Conservation (phyloP, 2,113 vertebrate species). For the Regulus satrapa region DNA sequence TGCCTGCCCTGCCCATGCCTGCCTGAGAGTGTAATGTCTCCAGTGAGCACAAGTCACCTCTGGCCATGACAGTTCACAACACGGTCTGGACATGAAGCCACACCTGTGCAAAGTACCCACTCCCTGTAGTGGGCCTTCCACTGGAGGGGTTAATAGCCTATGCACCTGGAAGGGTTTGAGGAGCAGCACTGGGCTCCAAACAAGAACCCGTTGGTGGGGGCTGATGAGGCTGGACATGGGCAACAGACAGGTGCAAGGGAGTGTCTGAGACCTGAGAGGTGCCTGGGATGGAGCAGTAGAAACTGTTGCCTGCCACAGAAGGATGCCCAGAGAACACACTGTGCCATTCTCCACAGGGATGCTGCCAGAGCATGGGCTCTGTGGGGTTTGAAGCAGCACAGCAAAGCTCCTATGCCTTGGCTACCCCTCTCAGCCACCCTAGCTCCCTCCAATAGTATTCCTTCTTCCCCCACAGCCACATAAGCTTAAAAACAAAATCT, state of each 20-base stretch:
- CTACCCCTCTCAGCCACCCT: not conserved
- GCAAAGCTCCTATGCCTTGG: not conserved
- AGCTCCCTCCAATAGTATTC: not conserved
- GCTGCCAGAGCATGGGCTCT: not conserved
- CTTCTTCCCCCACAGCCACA: not conserved
- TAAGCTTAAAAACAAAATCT: not conserved
- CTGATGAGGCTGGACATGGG: not conserved
- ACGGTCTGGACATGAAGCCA: not conserved
- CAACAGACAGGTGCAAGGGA: not conserved
- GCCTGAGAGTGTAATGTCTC: not conserved
- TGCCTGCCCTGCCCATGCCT: not conserved
- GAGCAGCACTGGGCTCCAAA: not conserved
- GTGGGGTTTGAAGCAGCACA: not conserved
- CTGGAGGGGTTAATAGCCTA: not conserved
- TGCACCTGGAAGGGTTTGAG: fast-evolving
- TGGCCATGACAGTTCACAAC: not conserved
- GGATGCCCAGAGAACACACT: fast-evolving
- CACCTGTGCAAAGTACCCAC: not conserved
- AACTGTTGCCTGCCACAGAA: not conserved
- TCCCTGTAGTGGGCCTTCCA: not conserved
- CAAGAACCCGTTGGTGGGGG: not conserved
- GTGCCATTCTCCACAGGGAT: no score
- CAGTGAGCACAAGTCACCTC: not conserved
- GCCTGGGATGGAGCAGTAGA: not conserved
- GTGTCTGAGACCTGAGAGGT: fast-evolving